phyloP scores from a whole-genome alignment of 37 sponge, comb jelly and placozoan species.

The Geodia barretti region DNA sequence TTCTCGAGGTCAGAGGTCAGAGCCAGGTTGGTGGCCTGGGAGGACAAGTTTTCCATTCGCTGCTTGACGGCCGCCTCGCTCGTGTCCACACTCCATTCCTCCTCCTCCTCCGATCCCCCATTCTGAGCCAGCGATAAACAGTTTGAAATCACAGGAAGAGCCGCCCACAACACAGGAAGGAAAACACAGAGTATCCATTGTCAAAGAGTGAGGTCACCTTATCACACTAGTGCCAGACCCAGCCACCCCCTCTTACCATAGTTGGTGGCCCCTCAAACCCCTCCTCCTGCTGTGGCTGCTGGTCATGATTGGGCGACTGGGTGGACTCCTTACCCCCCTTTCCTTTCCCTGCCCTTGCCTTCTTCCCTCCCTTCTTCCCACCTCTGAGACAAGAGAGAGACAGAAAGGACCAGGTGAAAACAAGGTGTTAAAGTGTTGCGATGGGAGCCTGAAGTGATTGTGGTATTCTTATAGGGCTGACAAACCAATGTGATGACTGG shows the following conservation, averaged over 20 bases:
- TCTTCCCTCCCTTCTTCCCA: slow-evolving; percentile 43
- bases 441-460: too few relatives aligned
- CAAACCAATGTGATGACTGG: too few relatives aligned
- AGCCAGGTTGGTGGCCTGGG: slow-evolving; percentile 58
- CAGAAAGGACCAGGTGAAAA: too few relatives aligned
- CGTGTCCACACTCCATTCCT: slow-evolving; percentile 92
- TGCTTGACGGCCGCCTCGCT: slow-evolving; percentile 82
- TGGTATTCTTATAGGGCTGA: too few relatives aligned
- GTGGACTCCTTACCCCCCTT: slow-evolving; percentile 54
- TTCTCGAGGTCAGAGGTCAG: slow-evolving; percentile 70
- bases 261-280: slow-evolving; percentile 1
- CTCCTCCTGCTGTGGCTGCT: slow-evolving; percentile 6
- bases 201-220: too few relatives aligned
- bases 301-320: slow-evolving; percentile 2
- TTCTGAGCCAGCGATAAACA: too few relatives aligned
- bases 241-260: slow-evolving; percentile 1
- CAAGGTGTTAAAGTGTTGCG: too few relatives aligned
- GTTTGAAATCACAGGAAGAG: too few relatives aligned
- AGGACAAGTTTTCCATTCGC: slow-evolving; percentile 63
- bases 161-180: too few relatives aligned
- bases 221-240: too few relatives aligned
- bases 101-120: slow-evolving; percentile 60
- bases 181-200: too few relatives aligned
- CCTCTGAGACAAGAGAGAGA: too few relatives aligned
- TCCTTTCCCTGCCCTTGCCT: slow-evolving; percentile 34